Conservation (phyloP, 2,113 vertebrate genomes). For the Apus apus region DNA sequence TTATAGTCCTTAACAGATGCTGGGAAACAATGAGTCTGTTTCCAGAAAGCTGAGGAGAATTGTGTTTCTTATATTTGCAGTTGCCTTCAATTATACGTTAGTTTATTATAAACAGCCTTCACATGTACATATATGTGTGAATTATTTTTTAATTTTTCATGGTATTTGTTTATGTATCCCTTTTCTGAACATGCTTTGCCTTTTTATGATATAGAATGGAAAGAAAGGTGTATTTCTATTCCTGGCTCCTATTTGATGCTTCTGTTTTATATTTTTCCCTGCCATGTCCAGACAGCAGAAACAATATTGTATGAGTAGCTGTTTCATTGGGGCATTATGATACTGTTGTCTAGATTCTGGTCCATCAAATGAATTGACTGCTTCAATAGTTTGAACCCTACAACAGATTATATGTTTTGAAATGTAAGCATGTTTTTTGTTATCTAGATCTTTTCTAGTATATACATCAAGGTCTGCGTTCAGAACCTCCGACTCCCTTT, state of each 20-base stretch:
- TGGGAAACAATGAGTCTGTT: background rate
- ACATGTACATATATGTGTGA: background rate
- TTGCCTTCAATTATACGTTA: background rate
- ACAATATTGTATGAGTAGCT: background rate
- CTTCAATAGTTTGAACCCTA: background rate
- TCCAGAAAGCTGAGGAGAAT: background rate
- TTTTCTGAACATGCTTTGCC: background rate
- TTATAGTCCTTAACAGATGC: fast-evolving
- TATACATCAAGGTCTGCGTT: background rate
- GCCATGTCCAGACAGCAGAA: background rate
- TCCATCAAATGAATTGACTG: background rate
- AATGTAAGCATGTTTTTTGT: background rate
- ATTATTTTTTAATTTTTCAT: background rate
- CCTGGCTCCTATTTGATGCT: background rate
- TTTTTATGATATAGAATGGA: background rate
- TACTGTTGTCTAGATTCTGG: background rate
- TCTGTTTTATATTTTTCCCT: background rate
- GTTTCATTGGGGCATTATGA: background rate
- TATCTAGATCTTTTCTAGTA: background rate
- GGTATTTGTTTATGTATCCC: background rate
- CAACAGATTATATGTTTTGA: background rate
- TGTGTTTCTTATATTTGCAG: background rate
- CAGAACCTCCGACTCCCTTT: background rate
- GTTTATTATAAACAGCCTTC: background rate
- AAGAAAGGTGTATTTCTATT: background rate